Evolutionary conservation across 1,140 invertebrate species (phyloP).

Genomic region (Holcopasites calliopsidis): DNA sequence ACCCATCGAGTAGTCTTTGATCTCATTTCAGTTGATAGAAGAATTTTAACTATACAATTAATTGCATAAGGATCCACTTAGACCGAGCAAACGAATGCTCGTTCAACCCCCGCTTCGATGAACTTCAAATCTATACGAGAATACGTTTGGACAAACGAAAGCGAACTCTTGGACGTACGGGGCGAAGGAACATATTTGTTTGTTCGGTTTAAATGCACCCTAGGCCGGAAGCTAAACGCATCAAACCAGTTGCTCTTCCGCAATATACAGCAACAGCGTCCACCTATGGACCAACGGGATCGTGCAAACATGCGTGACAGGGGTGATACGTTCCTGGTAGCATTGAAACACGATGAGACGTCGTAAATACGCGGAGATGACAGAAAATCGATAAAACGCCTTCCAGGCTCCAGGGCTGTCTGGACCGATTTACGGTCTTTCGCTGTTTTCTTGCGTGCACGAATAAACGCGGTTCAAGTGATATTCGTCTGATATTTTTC

Average conservation of each 20-base stretch:
- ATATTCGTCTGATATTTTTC: conserved; percentile 76
- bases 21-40: not conserved
- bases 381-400: conserved; percentile 76
- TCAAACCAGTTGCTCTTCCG: conserved; percentile 29
- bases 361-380: conserved; percentile 78
- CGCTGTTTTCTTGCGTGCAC: conserved; percentile 40
- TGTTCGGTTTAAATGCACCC: not conserved
- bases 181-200: no score
- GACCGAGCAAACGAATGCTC: no score
- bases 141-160: no score
- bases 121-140: no score
- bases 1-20: not conserved
- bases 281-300: conserved; percentile 9
- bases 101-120: no score
- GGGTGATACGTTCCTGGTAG: conserved; percentile 77
- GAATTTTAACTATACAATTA: not conserved
- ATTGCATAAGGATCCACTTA: no score
- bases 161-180: no score
- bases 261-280: conserved; percentile 50
- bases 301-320: conserved; percentile 56
- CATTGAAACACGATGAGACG: conserved; percentile 77
- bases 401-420: conserved; percentile 45
- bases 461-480: conserved; percentile 5
- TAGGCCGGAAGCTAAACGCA: not conserved
- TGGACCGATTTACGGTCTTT: conserved; percentile 12